Evolutionary conservation across 2,113 vertebrate species (phyloP), one percentile per base, ranked within the genome.

Genomic region (Malaclemys terrapin): DNA sequence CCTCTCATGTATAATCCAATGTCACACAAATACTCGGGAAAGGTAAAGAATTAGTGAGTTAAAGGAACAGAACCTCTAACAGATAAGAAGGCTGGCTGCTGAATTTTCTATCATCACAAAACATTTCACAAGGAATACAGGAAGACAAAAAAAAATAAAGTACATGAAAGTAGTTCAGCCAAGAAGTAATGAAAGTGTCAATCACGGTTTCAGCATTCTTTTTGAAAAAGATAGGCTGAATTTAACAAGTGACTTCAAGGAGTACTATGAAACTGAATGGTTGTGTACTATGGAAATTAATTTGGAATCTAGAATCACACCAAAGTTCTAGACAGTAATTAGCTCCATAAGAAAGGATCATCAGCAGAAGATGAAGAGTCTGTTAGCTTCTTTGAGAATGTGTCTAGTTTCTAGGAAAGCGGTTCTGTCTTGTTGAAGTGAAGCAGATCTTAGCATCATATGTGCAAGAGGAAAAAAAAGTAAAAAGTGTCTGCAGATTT

Each of bases 221-320:
- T 50, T 90, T 83, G 80, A 93, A 82, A 57, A 82, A 88, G 50
- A n/a, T 6, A 50, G 29, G 83, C 81, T 90, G 76, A 96, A 94
- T 91, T 94, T 93, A 96, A 96, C 82, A 93, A 94, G 88, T 45
- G n/a, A 80, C 75, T 95, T 95, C 85, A 93, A 95, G 72, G 80
- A 76, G 57, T 89, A 89, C 85, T 93, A 54, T 45, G 85, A 94
- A 94, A 94, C 45, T 85, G 85, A 92, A 93, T 88, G 22, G 53
- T 35, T 87, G 24, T 49, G 12, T 3, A 5, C 35, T 45, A 38
- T 10, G 78, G 54, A 95, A 84, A 94, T 96, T 89, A 95, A 93
- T 91, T 94, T 93, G 85, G 93, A 93, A 93, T 91, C 93, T 95
- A 90, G 89, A 95, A 93, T 97, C 89, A 90, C 56, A 94, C 25